phyloP scores from a whole-genome alignment of 2,888 invertebrate genomes.

The Leptinotarsa peninsularis region DNA sequence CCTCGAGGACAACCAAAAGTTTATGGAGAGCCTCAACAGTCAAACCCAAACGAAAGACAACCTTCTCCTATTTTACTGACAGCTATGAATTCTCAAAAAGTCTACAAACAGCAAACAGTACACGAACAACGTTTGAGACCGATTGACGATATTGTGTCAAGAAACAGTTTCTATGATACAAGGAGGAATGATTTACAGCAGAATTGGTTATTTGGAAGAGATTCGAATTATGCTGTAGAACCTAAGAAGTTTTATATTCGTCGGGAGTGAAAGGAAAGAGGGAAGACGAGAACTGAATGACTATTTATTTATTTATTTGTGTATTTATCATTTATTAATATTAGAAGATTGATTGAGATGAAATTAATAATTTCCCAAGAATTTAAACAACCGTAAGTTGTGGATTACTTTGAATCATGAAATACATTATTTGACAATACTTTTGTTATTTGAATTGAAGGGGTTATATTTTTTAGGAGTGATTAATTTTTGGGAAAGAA shows the following conservation, averaged over 20 bases:
- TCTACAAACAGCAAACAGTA: conserved; percentile 26
- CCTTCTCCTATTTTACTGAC: conserved; percentile 25
- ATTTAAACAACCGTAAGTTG: too few species aligned
- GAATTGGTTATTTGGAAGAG: neutral
- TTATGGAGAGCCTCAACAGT: conserved; percentile 6
- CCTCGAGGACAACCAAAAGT: conserved; percentile 34
- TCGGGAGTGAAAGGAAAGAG: neutral
- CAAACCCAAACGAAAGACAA: neutral
- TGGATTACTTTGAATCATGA: too few species aligned
- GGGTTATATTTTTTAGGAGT: too few species aligned
- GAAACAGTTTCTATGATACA: neutral
- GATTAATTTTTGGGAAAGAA: too few species aligned
- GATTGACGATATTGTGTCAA: conserved; percentile 18
- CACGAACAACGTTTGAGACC: conserved; percentile 39
- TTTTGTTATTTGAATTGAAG: too few species aligned
- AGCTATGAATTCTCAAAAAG: conserved; percentile 31
- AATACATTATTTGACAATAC: too few species aligned
- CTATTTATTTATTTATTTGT: conserved; percentile 19
- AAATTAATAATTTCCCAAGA: too few species aligned
- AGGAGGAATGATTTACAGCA: neutral
- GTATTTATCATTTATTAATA: neutral
- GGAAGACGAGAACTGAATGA: neutral
- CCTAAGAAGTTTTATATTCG: conserved; percentile 17
- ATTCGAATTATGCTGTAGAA: neutral
- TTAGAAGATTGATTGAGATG: too few species aligned